Base-by-base conservation (phyloP, 1,140 invertebrate species). In the Drosophila sechellia region DNA sequence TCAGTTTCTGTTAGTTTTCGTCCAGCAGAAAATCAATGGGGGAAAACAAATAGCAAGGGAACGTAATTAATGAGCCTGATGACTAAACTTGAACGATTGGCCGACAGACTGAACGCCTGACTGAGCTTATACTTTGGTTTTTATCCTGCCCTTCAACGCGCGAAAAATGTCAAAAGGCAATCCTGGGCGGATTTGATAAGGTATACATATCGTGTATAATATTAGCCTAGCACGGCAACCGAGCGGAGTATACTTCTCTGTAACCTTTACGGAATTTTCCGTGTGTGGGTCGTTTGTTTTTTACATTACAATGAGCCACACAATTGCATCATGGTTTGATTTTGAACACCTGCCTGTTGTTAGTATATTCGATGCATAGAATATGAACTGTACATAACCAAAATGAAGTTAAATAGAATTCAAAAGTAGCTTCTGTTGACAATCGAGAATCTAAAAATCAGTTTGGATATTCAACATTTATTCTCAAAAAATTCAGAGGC, bases 121-220 rank as follows among this genome's bases (percentile, higher is more conserved):
- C 58, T 77, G 59, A 22, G 60, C 50, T 66, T 60, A 50, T 64
- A 17, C 54, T 58, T 15, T 56, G 25, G 13, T 69, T 35, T 48
- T 56, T 25, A 15, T 17, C 20, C 73, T 87, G 83, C 75, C 81
- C 81, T 87, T 86, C 84, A 70, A 8, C 22, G 49, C 50, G 46
- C 58, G 37, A 58, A 46, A 87, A 87, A 87, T 87, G 83, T 87
- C 83, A 87, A 83, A 87, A 73, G 83, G 65, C 81, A 57, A 61
- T 49, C 43, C 55, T 52, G 58, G 27, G 35, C 48, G 13, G n/a
- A 12, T n/a, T 17, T 13, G 17, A 27, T 35, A 15, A 15, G 13
- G 55, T 27, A 8, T 34, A n/a, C 43, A 57, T 43, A 31, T 70
- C 34, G 42, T 40, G 45, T 66, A 57, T 65, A 34, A 68, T 75